Conservation (phyloP, 1,140 invertebrate species). For the Calliopsis andreniformis region DNA sequence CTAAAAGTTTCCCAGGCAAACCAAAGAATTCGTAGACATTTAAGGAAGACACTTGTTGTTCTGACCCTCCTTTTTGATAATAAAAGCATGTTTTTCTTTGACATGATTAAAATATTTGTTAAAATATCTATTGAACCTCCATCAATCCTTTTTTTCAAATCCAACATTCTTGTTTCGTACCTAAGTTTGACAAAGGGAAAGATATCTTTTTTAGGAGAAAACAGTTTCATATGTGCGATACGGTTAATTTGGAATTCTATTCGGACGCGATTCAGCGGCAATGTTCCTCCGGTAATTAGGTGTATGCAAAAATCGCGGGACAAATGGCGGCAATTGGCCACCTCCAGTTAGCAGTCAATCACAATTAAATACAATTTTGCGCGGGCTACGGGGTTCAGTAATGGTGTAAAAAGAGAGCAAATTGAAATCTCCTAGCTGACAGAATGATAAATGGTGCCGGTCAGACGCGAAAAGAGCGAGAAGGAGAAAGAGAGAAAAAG, state of each 20-base stretch:
- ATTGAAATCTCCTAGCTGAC: conserved; percentile 81
- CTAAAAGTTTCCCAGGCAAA: conserved; percentile 5
- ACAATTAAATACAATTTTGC: conserved; percentile 82
- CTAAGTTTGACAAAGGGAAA: neutral
- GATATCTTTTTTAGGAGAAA: too few relatives aligned
- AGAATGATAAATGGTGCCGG: conserved; percentile 77
- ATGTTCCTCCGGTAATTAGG: conserved; percentile 65
- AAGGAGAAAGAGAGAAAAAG: conserved; percentile 15
- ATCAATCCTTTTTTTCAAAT: neutral
- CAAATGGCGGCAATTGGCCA: conserved; percentile 71
- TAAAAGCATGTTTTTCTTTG: neutral
- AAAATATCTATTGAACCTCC: too few relatives aligned
- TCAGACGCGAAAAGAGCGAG: conserved; percentile 60
- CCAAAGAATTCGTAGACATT: conserved; percentile 34
- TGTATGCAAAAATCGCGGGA: conserved; percentile 74
- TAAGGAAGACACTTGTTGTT: conserved; percentile 18
- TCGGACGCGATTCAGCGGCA: conserved; percentile 48
- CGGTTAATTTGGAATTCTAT: neutral
- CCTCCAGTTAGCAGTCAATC: conserved; percentile 80
- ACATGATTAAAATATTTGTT: neutral
- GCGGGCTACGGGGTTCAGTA: conserved; percentile 68
- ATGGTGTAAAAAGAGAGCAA: conserved; percentile 80
- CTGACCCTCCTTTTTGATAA: neutral
- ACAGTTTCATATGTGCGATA: too few relatives aligned
- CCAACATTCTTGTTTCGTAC: neutral